phyloP scores from a whole-genome alignment of 1,140 invertebrate species.

The Caenorhabditis latens region DNA sequence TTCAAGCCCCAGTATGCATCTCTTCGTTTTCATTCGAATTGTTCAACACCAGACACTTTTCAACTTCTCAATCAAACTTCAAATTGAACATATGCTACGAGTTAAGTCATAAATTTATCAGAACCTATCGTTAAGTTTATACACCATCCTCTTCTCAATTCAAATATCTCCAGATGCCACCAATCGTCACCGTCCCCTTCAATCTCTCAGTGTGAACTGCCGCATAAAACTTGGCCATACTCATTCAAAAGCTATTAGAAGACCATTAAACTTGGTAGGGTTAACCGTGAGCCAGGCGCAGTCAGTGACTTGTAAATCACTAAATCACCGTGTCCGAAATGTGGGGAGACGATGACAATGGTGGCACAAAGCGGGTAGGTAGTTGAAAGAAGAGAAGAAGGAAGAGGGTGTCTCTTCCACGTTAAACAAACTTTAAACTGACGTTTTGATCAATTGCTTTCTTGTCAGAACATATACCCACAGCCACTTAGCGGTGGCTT shows the following conservation, averaged over 20 bases:
- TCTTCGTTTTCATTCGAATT: neutral
- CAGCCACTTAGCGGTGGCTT: slow-evolving; percentile 50
- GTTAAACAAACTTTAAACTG: slow-evolving; percentile 56
- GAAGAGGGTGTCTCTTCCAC: slow-evolving; percentile 27
- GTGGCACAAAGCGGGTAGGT: slow-evolving; percentile 46
- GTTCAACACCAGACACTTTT: neutral
- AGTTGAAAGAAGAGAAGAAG: neutral
- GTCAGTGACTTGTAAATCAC: slow-evolving; percentile 51
- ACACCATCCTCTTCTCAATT: slow-evolving; percentile 30
- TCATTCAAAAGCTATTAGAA: slow-evolving; percentile 46
- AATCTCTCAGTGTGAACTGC: slow-evolving; percentile 5
- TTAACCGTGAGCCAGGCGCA: slow-evolving; percentile 4
- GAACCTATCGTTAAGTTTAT: slow-evolving; percentile 52
- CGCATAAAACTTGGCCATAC: slow-evolving; percentile 48
- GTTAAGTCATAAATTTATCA: slow-evolving; percentile 53
- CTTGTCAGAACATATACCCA: slow-evolving; percentile 51
- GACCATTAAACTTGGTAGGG: slow-evolving; percentile 30
- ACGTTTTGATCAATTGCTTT: slow-evolving; percentile 55
- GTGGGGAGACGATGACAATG: neutral
- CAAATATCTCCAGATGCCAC: slow-evolving; percentile 26
- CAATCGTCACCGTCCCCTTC: neutral
- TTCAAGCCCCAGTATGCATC: neutral
- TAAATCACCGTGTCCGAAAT: slow-evolving; percentile 54
- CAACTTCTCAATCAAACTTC: slow-evolving; percentile 36
- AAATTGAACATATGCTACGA: slow-evolving; percentile 44